These are phyloP conservation scores for Standfussiana lucernea DNA, from an alignment of 2,888 invertebrate species.

Conservation along the genomic window DNA sequence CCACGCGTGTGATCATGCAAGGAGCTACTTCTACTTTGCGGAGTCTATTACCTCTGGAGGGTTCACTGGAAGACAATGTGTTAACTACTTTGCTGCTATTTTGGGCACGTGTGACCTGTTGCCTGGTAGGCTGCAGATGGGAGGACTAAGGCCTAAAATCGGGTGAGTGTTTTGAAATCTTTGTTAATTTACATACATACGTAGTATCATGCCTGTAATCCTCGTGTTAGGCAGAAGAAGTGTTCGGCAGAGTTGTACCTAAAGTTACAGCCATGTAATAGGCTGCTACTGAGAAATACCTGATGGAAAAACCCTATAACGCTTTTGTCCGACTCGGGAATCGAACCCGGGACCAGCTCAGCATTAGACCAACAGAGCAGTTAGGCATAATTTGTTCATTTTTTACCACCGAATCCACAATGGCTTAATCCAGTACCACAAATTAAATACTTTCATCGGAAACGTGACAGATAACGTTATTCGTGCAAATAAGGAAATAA, in stretches of 20 bases:
- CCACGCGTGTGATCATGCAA: conserved; percentile 78
- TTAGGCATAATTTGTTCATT: not conserved
- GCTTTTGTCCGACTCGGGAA: too few species aligned
- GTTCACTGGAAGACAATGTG: conserved; percentile 79
- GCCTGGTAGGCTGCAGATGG: conserved; percentile 78
- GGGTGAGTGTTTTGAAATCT: conserved; percentile 72
- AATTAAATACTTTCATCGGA: not conserved
- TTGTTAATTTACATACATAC: not conserved
- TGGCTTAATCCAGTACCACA: not conserved
- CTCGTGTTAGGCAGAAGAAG: too few species aligned
- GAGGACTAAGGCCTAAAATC: conserved; percentile 79
- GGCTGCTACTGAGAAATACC: too few species aligned
- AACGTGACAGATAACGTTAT: not conserved
- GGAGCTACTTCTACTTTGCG: conserved; percentile 79
- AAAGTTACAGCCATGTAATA: too few species aligned
- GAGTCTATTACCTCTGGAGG: conserved; percentile 78
- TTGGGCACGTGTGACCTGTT: conserved; percentile 72
- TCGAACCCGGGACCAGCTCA: too few species aligned
- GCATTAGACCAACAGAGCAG: too few species aligned
- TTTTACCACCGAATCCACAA: not conserved
- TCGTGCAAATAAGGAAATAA: not conserved
- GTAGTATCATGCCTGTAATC: too few species aligned
- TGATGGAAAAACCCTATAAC: too few species aligned
- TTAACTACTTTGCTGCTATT: conserved; percentile 78
- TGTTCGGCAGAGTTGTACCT: too few species aligned